These are phyloP conservation scores for Perccottus glenii DNA, from an alignment of 2,113 vertebrate species.

Conservation along the genomic window DNA sequence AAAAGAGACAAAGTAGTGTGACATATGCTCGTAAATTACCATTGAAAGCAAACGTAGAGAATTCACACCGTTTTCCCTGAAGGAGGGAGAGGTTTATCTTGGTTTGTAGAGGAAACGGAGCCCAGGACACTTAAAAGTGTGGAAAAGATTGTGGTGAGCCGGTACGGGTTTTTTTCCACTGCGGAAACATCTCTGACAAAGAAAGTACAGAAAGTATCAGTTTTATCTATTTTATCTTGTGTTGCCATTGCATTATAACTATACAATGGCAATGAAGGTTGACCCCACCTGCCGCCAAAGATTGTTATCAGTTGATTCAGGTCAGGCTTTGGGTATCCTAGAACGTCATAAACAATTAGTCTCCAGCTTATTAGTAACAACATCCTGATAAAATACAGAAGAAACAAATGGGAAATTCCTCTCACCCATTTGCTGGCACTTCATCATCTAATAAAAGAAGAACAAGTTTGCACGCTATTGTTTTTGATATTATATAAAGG, in stretches of 20 bases:
- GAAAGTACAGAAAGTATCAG: constrained; percentile 2
- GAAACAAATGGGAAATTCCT: background rate
- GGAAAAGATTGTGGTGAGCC: background rate
- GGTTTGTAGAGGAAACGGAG: background rate
- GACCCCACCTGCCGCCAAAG: constrained; percentile 37
- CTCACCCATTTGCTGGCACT: constrained; percentile 68
- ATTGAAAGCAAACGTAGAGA: background rate
- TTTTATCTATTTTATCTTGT: background rate
- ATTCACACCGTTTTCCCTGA: constrained; percentile 32
- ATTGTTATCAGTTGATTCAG: background rate
- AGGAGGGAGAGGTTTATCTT: background rate
- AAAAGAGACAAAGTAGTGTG: constrained; percentile 9
- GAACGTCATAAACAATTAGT: constrained; percentile 20
- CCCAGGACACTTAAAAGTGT: constrained; percentile 23
- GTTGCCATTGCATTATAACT: background rate
- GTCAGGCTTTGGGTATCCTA: constrained; percentile 55
- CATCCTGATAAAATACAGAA: background rate
- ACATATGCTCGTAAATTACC: background rate
- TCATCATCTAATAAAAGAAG: constrained; percentile 64
- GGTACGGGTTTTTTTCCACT: background rate
- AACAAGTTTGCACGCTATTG: background rate
- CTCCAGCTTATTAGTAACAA: no score
- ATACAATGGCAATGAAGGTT: background rate
- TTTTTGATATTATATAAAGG: no score
- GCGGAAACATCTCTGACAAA: constrained; percentile 34